Base-by-base conservation (phyloP, 2,888 invertebrate species). In the Chymomyza fuscimana region DNA sequence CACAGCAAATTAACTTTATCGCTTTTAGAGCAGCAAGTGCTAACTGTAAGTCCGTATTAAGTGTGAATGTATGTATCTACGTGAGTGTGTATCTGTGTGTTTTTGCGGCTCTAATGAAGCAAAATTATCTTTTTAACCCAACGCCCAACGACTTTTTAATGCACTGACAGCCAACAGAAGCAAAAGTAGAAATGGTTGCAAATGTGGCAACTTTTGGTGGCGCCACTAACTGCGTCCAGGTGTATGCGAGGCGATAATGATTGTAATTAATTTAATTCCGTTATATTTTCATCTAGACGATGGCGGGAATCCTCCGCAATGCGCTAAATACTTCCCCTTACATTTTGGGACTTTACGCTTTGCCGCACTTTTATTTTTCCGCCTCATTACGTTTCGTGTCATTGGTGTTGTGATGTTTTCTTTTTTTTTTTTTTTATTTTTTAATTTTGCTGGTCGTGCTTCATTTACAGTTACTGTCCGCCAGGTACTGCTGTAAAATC, bases 181-280 rank as follows among this genome's bases (percentile, higher is more conserved):
- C 58, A 6, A 46, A n/a, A 19, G 16, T 50, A 6, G 19, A 22
- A 52, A 40, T 15, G 58, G 50, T 54, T 15, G 19, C 36, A 62
- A 50, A 56, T 58, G 65, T n/a, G 19, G n/a, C 52, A 52, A 63
- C 52, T 29, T 16, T 16, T 4, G 16, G n/a, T 63, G 29, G 25
- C 52, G 51, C 19, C 51, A 25, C 22, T 63, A 29, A 52, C 63
- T 63, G 52, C 56, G 32, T 36, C 67, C 80, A 80, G 86, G 81
- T 87, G 88, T 86, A 80, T 84, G 80, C 72, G 76, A 74, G 70
- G 81, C 76, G 85, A 88, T 89, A 90, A 90, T 90, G 85, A 79
- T 87, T 81, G 89, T 89, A 90, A 90, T 90, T 90, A 90, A 90
- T 90, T 90, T 89, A 89, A 90, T 89, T 90, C 79, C 86, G 83